Conservation (phyloP, 1,140 invertebrate species). For the Papilio xuthus region DNA sequence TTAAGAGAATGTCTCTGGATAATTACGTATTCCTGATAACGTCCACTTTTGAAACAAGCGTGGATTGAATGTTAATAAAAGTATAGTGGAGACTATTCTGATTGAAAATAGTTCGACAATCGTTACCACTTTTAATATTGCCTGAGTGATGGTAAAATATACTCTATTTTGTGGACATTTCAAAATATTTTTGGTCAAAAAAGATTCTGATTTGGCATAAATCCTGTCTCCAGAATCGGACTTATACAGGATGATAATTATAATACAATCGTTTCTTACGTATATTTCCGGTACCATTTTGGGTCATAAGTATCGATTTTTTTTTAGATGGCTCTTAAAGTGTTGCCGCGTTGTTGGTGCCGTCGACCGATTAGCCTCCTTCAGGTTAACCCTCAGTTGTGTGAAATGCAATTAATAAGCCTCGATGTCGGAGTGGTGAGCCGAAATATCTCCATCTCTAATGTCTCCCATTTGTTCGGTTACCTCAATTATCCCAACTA, state of each 20-base stretch:
- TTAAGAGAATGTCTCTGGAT: constrained; percentile 46
- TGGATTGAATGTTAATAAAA: constrained; percentile 52
- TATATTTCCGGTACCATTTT: not conserved
- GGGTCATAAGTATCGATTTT: not conserved
- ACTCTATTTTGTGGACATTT: not conserved
- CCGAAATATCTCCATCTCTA: constrained; percentile 41
- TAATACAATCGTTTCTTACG: not conserved
- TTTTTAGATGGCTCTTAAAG: not conserved
- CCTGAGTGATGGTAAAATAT: no score
- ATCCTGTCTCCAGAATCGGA: not conserved
- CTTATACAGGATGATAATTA: not conserved
- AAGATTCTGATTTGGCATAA: not conserved
- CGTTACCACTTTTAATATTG: not conserved
- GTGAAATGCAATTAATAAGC: constrained; percentile 50
- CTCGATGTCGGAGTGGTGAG: constrained; percentile 35
- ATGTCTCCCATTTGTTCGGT: constrained; percentile 41
- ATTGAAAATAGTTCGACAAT: not conserved
- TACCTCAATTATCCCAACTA: constrained; percentile 33
- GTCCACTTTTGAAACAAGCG: constrained; percentile 43
- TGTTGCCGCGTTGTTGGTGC: constrained; percentile 48
- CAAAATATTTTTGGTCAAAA: not conserved
- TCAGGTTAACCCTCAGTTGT: constrained; percentile 59
- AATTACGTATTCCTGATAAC: constrained; percentile 52
- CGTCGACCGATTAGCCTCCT: constrained; percentile 61
- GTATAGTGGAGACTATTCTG: constrained; percentile 47